These are phyloP conservation scores for Sthenelais limicola DNA, from an alignment of 2,888 invertebrate species.

Conservation along the genomic window DNA sequence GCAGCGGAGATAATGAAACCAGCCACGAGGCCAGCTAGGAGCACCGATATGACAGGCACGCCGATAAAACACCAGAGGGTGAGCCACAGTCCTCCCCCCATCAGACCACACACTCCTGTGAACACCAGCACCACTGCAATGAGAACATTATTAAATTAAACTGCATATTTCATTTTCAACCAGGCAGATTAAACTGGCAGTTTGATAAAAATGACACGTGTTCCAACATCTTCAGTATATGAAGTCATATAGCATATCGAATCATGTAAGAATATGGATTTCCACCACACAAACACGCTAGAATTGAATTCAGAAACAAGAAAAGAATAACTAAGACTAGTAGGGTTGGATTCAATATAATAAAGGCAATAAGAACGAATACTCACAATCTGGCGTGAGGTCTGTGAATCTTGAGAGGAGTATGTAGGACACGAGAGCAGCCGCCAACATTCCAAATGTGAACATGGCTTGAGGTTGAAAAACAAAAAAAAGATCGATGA, in stretches of 20 bases:
- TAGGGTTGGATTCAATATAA: too few relatives aligned
- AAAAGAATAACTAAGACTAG: too few relatives aligned
- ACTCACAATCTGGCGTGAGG: constrained; percentile 28
- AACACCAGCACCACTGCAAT: constrained; percentile 13
- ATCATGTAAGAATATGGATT: too few relatives aligned
- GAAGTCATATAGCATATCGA: too few relatives aligned
- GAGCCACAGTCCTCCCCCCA: constrained; percentile 78
- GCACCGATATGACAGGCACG: constrained; percentile 77
- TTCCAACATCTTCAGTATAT: too few relatives aligned
- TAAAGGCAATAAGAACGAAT: too few relatives aligned
- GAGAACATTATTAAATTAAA: neutral
- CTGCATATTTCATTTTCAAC: neutral
- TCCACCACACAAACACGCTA: too few relatives aligned
- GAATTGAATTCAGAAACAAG: too few relatives aligned
- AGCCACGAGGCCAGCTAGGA: constrained; percentile 77
- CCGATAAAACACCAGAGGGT: constrained; percentile 79
- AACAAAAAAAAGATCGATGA: neutral
- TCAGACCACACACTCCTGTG: constrained; percentile 72
- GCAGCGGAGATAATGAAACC: constrained; percentile 79
- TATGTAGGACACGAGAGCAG: constrained; percentile 76
- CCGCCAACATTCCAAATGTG: constrained; percentile 77
- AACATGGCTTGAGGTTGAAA: constrained; percentile 74
- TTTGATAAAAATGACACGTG: too few relatives aligned
- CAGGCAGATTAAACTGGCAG: neutral
- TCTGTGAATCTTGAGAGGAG: constrained; percentile 57